Evolutionary conservation across 2,113 vertebrate species (phyloP), one percentile per base, ranked within the genome.

Genomic region (Hippocampus comes): DNA sequence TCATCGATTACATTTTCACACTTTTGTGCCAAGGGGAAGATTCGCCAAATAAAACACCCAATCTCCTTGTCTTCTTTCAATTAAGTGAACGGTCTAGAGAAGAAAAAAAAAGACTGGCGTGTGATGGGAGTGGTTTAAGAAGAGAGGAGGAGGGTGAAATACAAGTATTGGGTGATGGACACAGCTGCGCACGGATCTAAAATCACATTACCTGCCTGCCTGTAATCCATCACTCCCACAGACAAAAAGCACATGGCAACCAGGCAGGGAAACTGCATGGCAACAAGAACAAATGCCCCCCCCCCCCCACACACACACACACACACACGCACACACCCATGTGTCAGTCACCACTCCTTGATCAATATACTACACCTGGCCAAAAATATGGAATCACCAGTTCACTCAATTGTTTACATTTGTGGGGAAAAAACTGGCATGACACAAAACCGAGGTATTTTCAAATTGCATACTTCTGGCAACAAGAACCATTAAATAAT

Each of bases 221-320:
- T 88, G 84, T 86, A 88, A 93, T 92, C 90, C 89, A 90, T 92
- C 91, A 92, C 88, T 89, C 88, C 89, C 82, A 87, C 90, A 91
- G 88, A 92, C 89, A 87, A 87, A 46, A 90, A 83, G 86, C 85
- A 77, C 82, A 88, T 85, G 82, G 78, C 61, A 61, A 78, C 78
- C 76, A 85, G 78, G 80, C 80, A 85, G 79, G 73, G 78, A 84
- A 88, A 87, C 87, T 86, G 89, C 89, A 89, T 73, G 86, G 90
- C 84, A 88, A 90, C 91, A 89, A 80, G 81, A 77, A 80, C 51
- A 83, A 80, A 30, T 30, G 30, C 2, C 30, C 74, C 80, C 77
- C 83, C 75, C 82, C 43, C 10, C 10, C n/a, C n/a, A n/a, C n/a
- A n/a, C 34, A 5, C 5, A 25, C 25, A 25, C 25, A 25, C 34